Conservation (phyloP, 1,140 invertebrate genomes). For the Pararge aegeria region DNA sequence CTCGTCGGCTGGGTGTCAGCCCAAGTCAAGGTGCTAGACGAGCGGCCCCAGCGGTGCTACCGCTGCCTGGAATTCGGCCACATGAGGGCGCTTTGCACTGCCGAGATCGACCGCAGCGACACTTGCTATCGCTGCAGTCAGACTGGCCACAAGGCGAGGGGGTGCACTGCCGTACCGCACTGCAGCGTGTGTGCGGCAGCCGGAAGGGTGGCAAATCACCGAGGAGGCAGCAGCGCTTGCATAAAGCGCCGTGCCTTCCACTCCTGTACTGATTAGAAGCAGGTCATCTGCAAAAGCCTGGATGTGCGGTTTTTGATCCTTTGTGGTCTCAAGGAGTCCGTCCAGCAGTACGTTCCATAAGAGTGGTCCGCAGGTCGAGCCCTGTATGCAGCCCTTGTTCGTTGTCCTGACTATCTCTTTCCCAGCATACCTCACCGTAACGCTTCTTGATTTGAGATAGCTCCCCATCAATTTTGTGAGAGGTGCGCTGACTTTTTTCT, state of each 20-base stretch:
- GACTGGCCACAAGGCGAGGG: no score
- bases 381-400: constrained; percentile 26
- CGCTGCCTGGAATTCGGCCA: no score
- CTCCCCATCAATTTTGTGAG: neutral
- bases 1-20: no score
- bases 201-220: neutral
- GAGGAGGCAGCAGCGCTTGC: no score
- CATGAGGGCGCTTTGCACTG: no score
- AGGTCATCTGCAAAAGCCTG: neutral
- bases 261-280: neutral
- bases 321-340: neutral
- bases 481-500: neutral
- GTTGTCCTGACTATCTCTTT: constrained; percentile 3
- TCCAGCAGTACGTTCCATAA: neutral
- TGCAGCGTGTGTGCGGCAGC: neutral
- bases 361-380: constrained; percentile 6
- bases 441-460: neutral
- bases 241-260: neutral
- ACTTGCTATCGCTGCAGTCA: no score
- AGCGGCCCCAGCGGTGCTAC: no score
- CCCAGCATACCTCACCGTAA: neutral
- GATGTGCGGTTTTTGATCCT: neutral
- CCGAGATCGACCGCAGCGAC: no score
- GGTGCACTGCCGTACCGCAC: no score
- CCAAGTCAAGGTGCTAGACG: no score